phyloP scores from a whole-genome alignment of 1,140 invertebrate species.

The Eriocheir sinensis region DNA sequence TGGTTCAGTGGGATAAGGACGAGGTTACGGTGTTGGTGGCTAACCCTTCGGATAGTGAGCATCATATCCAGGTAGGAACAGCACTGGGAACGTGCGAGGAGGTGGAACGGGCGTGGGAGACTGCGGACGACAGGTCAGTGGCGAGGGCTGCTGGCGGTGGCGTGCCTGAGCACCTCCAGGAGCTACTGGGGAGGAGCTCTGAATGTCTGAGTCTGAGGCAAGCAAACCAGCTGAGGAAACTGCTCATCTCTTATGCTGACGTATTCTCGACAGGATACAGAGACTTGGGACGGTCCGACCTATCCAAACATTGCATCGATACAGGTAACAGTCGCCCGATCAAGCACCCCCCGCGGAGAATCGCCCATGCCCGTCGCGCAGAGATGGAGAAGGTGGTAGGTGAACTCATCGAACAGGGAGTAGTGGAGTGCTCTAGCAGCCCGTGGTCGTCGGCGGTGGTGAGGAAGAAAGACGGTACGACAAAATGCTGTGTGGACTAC shows the following conservation, averaged over 20 bases:
- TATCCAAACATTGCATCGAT: neutral
- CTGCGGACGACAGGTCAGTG: too few species aligned
- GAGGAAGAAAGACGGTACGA: slow-evolving; percentile 23
- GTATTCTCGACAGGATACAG: neutral
- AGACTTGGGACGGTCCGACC: neutral
- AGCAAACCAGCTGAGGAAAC: neutral
- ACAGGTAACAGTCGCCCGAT: neutral
- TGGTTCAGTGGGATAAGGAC: too few species aligned
- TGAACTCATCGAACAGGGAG: neutral
- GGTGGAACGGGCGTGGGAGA: too few species aligned
- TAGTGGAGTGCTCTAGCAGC: neutral
- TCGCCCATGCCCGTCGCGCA: too few species aligned
- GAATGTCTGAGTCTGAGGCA: neutral
- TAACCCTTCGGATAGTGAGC: too few species aligned
- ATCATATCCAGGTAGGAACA: too few species aligned
- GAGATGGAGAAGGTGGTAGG: neutral
- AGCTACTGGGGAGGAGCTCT: neutral
- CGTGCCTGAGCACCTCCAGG: neutral
- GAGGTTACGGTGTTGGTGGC: too few species aligned
- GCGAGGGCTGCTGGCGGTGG: neutral
- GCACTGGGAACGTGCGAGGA: too few species aligned
- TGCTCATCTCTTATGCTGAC: neutral
- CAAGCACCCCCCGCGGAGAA: neutral
- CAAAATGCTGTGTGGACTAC: slow-evolving; percentile 17
- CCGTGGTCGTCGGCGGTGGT: slow-evolving; percentile 21